Percentiles rank a stretch among this genome's conserved stretches.
Evolutionary conservation across 2,888 invertebrate genomes (phyloP).

Genomic region (Caenorhabditis afra): DNA sequence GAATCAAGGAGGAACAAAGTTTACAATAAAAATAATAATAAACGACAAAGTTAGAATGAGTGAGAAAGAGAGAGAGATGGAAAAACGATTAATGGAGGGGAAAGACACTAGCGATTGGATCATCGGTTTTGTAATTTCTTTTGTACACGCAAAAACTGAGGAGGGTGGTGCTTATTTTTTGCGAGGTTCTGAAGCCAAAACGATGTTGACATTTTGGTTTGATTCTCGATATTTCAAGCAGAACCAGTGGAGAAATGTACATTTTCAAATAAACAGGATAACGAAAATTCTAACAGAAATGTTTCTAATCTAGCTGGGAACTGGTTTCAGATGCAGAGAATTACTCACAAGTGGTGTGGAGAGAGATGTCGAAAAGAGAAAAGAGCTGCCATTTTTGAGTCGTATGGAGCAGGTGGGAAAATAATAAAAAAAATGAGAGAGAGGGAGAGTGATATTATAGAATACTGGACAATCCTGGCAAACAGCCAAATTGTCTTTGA

Average conservation of each 20-base stretch:
- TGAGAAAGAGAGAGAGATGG: constrained; percentile 14
- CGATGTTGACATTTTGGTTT: constrained; percentile 17
- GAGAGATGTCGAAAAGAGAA: not conserved
- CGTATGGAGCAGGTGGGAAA: not conserved
- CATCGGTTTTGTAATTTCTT: constrained; percentile 51
- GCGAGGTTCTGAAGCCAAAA: constrained; percentile 19
- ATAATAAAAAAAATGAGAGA: not conserved
- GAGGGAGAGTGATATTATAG: not conserved
- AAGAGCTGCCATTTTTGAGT: not conserved
- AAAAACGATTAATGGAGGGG: constrained; percentile 18
- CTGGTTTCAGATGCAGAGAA: too few species aligned
- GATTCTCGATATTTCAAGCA: constrained; percentile 28
- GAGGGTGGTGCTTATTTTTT: constrained; percentile 1
- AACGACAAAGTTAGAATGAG: not conserved
- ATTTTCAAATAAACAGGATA: constrained; percentile 5
- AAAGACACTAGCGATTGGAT: constrained; percentile 59
- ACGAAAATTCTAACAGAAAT: not conserved
- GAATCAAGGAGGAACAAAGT: constrained; percentile 8
- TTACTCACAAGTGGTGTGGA: too few species aligned
- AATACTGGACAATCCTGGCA: constrained; percentile 46
- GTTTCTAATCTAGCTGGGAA: constrained; percentile 6
- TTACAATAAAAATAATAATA: not conserved
- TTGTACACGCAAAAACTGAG: constrained; percentile 53
- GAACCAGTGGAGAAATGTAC: not conserved
- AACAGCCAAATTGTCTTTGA: constrained; percentile 28